These are phyloP conservation scores for Apostichopus leukothele DNA, from an alignment of 53 echinoderm and acorn worm genomes.

Conservation along the genomic window DNA sequence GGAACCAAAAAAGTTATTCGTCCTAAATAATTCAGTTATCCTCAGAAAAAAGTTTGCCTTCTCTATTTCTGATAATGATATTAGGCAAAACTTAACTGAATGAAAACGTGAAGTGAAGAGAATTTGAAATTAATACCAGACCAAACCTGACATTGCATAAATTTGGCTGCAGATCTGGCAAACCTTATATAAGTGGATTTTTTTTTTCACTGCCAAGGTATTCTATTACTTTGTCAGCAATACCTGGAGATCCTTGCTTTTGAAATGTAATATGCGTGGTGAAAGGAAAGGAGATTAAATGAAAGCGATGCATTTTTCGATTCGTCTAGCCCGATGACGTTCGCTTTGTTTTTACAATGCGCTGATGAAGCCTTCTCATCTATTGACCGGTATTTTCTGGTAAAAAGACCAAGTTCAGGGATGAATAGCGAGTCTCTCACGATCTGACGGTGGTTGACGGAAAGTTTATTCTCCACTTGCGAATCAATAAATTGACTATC, in stretches of 20 bases:
- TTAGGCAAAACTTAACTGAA: too few species aligned
- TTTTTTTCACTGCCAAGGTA: background rate
- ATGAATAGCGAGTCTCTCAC: background rate
- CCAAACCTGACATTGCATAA: constrained; percentile 19
- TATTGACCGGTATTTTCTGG: background rate
- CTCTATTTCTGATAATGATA: too few species aligned
- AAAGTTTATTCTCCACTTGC: background rate
- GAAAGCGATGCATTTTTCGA: background rate
- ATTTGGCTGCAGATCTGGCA: background rate
- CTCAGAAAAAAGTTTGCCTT: too few species aligned
- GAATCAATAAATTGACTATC: constrained; percentile 9
- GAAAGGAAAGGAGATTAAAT: background rate
- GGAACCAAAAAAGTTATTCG: too few species aligned
- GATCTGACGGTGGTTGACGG: background rate
- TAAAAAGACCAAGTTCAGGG: background rate
- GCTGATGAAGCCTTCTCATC: background rate
- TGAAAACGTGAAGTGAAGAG: too few species aligned
- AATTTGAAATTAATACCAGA: constrained; percentile 33
- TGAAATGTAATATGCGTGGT: background rate
- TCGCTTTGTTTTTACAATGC: background rate
- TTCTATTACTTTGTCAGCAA: background rate
- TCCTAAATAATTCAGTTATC: too few species aligned
- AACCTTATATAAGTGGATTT: constrained; percentile 23
- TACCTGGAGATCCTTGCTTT: background rate
- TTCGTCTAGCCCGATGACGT: background rate